Evolutionary conservation across 2,888 invertebrate genomes (phyloP), one percentile per base, ranked within the genome.

Genomic region (Uloborus plumipes): DNA sequence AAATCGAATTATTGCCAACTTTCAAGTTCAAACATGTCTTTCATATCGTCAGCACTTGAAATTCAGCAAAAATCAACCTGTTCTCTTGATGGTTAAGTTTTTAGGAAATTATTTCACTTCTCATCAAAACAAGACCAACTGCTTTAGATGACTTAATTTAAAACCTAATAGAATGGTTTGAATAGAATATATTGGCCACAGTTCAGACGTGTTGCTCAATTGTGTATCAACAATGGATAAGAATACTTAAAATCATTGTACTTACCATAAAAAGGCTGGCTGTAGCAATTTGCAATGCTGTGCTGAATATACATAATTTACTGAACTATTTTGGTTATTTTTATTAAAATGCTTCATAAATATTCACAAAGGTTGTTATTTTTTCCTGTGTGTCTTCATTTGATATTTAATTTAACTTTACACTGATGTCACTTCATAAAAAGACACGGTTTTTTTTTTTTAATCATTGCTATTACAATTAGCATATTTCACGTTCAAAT

Each of bases 151-250:
- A 39, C 39, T 39, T 31, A 39, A 11, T 39, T 39, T 39, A 39
- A 39, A 39, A 39, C 6, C 18, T 64, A 47, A 39, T 64, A 64
- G 64, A 47, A 26, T 47, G 64, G 31, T 31, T 51, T 51, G 49
- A 31, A 31, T 39, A 70, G 58, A 39, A 39, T 39, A 39, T 59
- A 72, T 55, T 72, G 78, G 66, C 66, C 72, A 66, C 66, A 78
- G 65, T 72, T 65, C 47, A 58, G 55, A 26, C 76, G 64, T 77
- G 50, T 71, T 77, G 77, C 77, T 77, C 77, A 77, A 77, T 64
- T 71, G 71, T 77, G 65, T 64, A 39, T 39, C 39, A 39, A 39
- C 71, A 58, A 77, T 64, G 64, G 65, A 77, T 65, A 71, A 69
- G 69, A 66, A 55, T 69, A 76, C 47, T 47, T 47, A 65, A 66